phyloP scores from a whole-genome alignment of 2,113 vertebrate species.

The Pteronura brasiliensis region DNA sequence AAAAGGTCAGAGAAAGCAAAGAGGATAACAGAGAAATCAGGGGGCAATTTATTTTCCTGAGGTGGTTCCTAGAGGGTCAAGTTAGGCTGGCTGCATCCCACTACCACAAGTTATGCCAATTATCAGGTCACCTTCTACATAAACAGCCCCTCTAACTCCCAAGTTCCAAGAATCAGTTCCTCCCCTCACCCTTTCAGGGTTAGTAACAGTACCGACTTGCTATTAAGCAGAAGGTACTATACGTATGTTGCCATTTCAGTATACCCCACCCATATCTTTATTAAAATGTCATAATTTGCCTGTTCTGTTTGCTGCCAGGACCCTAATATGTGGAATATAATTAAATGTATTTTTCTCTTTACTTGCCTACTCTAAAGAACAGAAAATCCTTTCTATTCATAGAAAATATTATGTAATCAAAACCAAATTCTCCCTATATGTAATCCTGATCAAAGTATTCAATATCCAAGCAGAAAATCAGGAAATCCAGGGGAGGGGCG shows the following conservation, averaged over 20 bases:
- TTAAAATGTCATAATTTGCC: not conserved
- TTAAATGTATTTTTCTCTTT: not conserved
- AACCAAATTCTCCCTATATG: not conserved
- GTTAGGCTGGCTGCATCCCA: not conserved
- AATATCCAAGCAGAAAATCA: not conserved
- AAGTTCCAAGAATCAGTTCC: not conserved
- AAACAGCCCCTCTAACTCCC: not conserved
- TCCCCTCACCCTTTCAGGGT: not conserved
- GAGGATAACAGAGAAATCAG: not conserved
- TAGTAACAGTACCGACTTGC: not conserved
- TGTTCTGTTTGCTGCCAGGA: not conserved
- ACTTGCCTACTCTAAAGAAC: not conserved
- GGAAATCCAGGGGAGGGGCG: not conserved
- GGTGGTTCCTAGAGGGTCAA: not conserved
- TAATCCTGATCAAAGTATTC: conserved; percentile 19
- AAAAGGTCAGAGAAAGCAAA: not conserved
- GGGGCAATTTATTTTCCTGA: not conserved
- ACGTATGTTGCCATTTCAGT: not conserved
- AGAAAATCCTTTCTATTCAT: not conserved
- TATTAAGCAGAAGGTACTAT: not conserved
- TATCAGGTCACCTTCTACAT: not conserved
- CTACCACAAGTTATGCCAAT: not conserved
- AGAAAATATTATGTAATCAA: not conserved
- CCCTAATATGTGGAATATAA: not conserved
- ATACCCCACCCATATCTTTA: not conserved